These are phyloP conservation scores for Iphiclides podalirius DNA, from an alignment of 2,888 invertebrate species.

Conservation along the genomic window DNA sequence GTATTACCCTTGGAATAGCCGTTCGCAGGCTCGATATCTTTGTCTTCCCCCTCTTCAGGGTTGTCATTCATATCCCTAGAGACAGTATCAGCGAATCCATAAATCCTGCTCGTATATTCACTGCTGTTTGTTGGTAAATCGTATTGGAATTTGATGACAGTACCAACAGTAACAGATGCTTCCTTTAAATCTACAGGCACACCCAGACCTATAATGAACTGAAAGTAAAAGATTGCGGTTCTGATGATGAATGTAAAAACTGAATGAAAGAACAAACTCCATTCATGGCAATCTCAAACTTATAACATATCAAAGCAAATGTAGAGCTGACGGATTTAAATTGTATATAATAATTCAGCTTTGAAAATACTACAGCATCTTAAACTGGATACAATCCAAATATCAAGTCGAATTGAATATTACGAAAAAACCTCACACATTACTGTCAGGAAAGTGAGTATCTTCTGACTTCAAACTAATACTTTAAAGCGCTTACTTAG, in stretches of 20 bases:
- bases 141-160: slow-evolving; percentile 84
- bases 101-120: slow-evolving; percentile 76
- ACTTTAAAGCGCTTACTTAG: background rate
- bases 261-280: too few relatives aligned
- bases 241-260: slow-evolving; percentile 29
- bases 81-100: slow-evolving; percentile 63
- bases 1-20: slow-evolving; percentile 29
- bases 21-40: slow-evolving; percentile 35
- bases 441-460: background rate
- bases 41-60: slow-evolving; percentile 29
- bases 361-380: too few relatives aligned
- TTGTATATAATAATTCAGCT: too few relatives aligned
- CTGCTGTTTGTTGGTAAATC: slow-evolving; percentile 82
- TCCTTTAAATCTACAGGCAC: slow-evolving; percentile 83
- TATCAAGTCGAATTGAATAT: background rate
- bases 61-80: slow-evolving; percentile 63
- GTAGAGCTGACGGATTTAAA: too few relatives aligned
- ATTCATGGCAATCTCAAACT: too few relatives aligned
- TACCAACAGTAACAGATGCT: slow-evolving; percentile 82
- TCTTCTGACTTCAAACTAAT: background rate
- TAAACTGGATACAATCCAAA: background rate
- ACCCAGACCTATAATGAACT: slow-evolving; percentile 85
- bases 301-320: too few relatives aligned
- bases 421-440: background rate
- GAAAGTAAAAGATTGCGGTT: too few relatives aligned